Conservation (phyloP, 2,888 invertebrate species). For the Pseudococcus jackbeardsleyi region DNA sequence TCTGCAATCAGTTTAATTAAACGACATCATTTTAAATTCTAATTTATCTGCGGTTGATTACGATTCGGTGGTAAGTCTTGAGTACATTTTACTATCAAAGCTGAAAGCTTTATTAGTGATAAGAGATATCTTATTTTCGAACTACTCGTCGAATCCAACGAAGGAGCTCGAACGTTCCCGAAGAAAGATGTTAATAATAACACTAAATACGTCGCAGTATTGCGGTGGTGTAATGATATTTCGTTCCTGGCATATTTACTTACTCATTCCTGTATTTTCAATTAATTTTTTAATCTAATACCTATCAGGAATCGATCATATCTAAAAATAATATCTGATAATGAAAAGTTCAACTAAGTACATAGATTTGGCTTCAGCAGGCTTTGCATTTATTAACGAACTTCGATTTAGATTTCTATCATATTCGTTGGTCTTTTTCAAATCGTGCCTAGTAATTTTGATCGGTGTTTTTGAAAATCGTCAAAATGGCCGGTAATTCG, state of each 20-base stretch:
- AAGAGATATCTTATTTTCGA: neutral
- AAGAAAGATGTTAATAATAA: neutral
- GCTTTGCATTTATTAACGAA: neutral
- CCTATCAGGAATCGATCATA: neutral
- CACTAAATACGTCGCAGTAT: neutral
- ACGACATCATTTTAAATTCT: neutral
- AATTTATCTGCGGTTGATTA: neutral
- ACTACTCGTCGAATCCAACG: too few relatives aligned
- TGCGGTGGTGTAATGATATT: neutral
- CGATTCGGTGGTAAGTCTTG: neutral
- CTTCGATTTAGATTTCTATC: neutral
- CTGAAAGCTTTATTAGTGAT: neutral
- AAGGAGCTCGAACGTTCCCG: too few relatives aligned
- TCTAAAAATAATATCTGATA: neutral
- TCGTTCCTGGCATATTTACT: neutral
- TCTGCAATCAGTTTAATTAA: constrained; percentile 7
- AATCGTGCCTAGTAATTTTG: neutral
- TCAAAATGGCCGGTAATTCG: neutral
- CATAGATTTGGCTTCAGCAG: neutral
- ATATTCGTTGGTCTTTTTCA: neutral
- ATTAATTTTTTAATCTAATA: neutral
- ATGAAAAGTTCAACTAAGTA: neutral
- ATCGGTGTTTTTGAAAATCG: neutral
- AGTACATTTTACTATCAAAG: too few relatives aligned
- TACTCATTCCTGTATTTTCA: neutral